These are phyloP conservation scores for Cyprinodon diabolis DNA, from an alignment of 2,797 vertebrate genomes.

Conservation along the genomic window DNA sequence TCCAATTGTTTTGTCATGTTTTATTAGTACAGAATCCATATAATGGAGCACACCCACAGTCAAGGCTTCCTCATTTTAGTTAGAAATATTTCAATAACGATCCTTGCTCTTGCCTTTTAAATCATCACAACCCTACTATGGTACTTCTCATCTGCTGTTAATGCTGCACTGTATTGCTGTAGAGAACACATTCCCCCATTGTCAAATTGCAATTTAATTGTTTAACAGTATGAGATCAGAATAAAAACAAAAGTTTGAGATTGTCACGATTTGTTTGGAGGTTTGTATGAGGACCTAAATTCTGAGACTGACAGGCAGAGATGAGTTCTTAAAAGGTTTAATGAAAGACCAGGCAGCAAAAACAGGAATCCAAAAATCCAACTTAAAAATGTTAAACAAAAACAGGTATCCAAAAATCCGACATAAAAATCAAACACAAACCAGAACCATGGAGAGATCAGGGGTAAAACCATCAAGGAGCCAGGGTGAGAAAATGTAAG, in stretches of 20 bases:
- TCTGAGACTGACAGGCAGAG: too few relatives aligned
- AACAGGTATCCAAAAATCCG: too few relatives aligned
- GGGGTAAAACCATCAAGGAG: slow-evolving; percentile 4
- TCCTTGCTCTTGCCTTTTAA: slow-evolving; percentile 7
- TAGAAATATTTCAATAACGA: slow-evolving; percentile 20
- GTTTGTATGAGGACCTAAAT: too few relatives aligned
- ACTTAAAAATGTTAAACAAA: too few relatives aligned
- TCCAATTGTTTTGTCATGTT: slow-evolving; percentile 47
- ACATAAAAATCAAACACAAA: too few relatives aligned
- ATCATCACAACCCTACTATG: background rate
- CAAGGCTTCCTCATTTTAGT: slow-evolving; percentile 13
- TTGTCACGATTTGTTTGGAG: too few relatives aligned
- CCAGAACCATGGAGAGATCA: too few relatives aligned
- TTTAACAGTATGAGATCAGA: slow-evolving; percentile 41
- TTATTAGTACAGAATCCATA: slow-evolving; percentile 19
- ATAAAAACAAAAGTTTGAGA: too few relatives aligned
- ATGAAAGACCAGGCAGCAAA: too few relatives aligned
- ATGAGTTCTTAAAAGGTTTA: too few relatives aligned
- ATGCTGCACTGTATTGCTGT: slow-evolving; percentile 29
- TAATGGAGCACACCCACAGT: slow-evolving; percentile 1
- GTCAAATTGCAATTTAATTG: slow-evolving; percentile 50
- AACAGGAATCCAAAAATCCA: too few relatives aligned
- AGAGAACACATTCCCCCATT: slow-evolving; percentile 43
- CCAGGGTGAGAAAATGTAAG: background rate
- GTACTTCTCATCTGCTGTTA: slow-evolving; percentile 32